Conservation (phyloP, 2,888 invertebrate genomes). For the Rhogogaster chlorosoma region DNA sequence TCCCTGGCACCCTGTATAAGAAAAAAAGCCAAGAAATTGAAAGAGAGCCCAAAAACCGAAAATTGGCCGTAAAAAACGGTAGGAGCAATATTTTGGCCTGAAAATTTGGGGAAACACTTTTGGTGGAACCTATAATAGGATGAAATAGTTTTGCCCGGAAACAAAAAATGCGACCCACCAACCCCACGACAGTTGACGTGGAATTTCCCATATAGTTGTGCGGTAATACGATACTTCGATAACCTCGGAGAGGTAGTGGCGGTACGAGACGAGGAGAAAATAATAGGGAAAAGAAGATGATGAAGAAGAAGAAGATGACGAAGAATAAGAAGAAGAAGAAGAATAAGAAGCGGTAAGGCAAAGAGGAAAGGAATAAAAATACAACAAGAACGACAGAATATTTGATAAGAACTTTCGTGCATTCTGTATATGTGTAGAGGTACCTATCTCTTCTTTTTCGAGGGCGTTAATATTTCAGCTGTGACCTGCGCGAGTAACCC, state of each 20-base stretch:
- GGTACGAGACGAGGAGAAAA: neutral
- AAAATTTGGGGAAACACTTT: too few relatives aligned
- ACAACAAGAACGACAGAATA: constrained; percentile 28
- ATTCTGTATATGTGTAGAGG: constrained; percentile 15
- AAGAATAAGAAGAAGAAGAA: neutral
- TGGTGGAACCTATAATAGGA: too few relatives aligned
- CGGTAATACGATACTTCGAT: constrained; percentile 15
- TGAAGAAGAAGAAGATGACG: neutral
- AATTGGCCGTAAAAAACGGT: too few relatives aligned
- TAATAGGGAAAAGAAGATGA: neutral
- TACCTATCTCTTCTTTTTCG: neutral
- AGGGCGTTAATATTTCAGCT: constrained; percentile 20
- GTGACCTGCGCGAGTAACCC: neutral
- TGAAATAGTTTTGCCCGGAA: too few relatives aligned
- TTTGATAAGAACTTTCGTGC: constrained; percentile 32
- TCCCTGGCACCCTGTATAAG: too few relatives aligned
- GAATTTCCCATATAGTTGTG: too few relatives aligned
- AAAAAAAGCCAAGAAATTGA: too few relatives aligned
- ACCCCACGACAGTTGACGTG: too few relatives aligned
- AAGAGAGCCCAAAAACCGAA: too few relatives aligned
- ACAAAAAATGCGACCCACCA: too few relatives aligned
- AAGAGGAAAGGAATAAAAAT: neutral
- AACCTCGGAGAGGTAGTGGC: neutral
- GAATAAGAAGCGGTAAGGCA: neutral
- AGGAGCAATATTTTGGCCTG: too few relatives aligned